phyloP scores from a whole-genome alignment of 2,797 vertebrate genomes.

The Selene dorsalis region DNA sequence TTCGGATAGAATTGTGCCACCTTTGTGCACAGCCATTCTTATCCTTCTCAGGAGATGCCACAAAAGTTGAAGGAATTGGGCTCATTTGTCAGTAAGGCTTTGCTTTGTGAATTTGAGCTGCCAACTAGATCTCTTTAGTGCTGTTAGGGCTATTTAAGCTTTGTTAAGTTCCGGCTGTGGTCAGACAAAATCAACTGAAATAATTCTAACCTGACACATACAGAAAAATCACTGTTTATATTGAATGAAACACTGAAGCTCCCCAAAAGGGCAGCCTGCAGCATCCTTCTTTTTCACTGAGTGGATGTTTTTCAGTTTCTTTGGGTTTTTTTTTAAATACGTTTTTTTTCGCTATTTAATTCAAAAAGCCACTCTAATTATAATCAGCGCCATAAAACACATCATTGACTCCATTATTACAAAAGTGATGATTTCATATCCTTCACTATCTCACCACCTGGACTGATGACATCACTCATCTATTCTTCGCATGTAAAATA shows the following conservation, averaged over 20 bases:
- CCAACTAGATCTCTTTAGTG: background rate
- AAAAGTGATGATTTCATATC: slow-evolving; percentile 53
- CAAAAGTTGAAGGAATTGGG: background rate
- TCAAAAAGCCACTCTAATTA: slow-evolving; percentile 19
- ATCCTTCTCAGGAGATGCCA: slow-evolving; percentile 8
- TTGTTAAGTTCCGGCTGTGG: background rate
- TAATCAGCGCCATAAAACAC: slow-evolving; percentile 53
- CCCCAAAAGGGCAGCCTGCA: background rate
- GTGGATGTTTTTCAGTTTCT: slow-evolving; percentile 24
- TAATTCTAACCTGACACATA: background rate
- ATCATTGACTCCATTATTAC: slow-evolving; percentile 44
- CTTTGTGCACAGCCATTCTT: slow-evolving; percentile 7
- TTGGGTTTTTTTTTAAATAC: slow-evolving; percentile 31
- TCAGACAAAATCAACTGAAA: too few species aligned
- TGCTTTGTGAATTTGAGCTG: background rate
- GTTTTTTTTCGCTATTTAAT: too few species aligned
- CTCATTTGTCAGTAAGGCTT: background rate
- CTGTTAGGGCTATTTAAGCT: background rate
- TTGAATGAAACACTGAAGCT: background rate
- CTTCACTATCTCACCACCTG: slow-evolving; percentile 19
- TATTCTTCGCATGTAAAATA: slow-evolving; percentile 25
- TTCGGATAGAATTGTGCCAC: slow-evolving; percentile 18
- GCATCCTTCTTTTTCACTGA: background rate
- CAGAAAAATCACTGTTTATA: too few species aligned
- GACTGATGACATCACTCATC: slow-evolving; percentile 37